Percentiles rank a stretch among this genome's conserved stretches.
phyloP scores from a whole-genome alignment of 1,140 invertebrate species.

The Triops cancriformis region DNA sequence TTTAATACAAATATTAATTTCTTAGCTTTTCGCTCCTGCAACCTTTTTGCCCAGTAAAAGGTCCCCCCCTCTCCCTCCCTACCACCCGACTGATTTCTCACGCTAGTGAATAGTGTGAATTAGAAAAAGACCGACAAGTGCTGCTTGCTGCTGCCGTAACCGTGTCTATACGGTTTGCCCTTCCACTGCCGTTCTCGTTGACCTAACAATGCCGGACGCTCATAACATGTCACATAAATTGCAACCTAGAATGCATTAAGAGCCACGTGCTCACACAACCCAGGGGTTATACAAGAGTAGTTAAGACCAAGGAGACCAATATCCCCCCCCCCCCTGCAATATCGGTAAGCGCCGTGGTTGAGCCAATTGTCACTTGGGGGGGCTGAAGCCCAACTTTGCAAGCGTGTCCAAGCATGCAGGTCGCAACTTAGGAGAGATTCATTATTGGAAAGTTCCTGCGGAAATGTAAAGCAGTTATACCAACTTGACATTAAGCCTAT shows the following conservation, averaged over 20 bases:
- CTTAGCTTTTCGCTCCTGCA: not conserved
- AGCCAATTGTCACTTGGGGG: not conserved
- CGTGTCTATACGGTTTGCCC: not conserved
- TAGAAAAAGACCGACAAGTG: not conserved
- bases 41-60: too few species aligned
- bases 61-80: not conserved
- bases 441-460: not conserved
- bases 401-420: not conserved
- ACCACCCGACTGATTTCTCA: not conserved
- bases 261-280: not conserved
- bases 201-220: constrained; percentile 4
- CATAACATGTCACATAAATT: constrained; percentile 11
- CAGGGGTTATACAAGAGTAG: not conserved
- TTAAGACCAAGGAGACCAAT: not conserved
- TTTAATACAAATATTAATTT: not conserved
- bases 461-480: not conserved
- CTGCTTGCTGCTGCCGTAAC: not conserved
- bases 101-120: not conserved
- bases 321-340: not conserved
- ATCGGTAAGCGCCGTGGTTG: not conserved
- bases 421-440: not conserved
- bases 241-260: not conserved
- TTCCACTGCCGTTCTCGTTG: not conserved
- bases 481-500: not conserved
- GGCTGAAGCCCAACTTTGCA: not conserved